Evolutionary conservation across 1,140 invertebrate genomes (phyloP).

Genomic region (Ceratosolen solmsi): DNA sequence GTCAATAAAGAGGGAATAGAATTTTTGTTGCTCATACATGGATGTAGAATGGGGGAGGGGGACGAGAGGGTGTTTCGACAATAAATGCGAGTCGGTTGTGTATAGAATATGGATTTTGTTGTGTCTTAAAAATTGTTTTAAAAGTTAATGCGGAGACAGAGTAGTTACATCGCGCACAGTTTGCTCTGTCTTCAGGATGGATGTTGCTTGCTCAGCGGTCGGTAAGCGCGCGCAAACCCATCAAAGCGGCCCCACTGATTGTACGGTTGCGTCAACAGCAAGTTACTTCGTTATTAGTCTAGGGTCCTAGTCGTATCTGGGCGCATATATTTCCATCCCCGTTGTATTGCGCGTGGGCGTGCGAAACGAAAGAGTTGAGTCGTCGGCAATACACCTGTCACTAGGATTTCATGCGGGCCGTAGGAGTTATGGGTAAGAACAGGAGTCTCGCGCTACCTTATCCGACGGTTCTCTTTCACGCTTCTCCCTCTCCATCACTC

Average conservation of each 20-base stretch:
- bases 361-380: slow-evolving; percentile 58
- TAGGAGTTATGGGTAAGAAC: slow-evolving; percentile 13
- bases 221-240: no score
- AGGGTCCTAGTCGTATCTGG: background rate
- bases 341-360: slow-evolving; percentile 26
- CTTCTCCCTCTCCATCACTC: background rate
- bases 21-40: no score
- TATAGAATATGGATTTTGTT: no score
- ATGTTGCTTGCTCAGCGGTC: background rate
- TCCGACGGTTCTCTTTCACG: background rate
- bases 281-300: background rate
- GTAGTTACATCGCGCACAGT: no score
- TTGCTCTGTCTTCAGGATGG: no score
- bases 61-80: no score
- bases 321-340: slow-evolving; percentile 22
- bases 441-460: background rate
- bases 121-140: no score
- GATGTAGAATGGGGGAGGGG: no score
- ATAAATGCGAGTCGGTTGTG: no score
- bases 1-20: no score
- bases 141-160: no score
- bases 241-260: background rate
- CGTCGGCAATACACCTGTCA: slow-evolving; percentile 65
- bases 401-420: slow-evolving; percentile 58
- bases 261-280: background rate